Conservation (phyloP, 2,888 invertebrate species). For the Deroplatys truncata region DNA sequence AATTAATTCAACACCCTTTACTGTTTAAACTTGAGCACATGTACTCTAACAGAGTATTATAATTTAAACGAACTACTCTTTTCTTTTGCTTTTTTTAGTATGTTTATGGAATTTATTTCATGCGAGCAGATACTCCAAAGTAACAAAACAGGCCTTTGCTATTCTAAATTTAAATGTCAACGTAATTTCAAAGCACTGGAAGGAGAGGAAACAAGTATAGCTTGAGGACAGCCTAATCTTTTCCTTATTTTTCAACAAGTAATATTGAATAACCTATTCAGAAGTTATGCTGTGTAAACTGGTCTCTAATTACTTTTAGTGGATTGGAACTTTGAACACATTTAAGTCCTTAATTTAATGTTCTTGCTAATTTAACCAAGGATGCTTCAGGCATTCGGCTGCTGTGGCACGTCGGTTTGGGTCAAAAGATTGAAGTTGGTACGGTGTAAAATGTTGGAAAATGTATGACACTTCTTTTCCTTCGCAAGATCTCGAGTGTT, state of each 20-base stretch:
- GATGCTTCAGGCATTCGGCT: constrained; percentile 88
- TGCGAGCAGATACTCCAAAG: neutral
- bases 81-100: neutral
- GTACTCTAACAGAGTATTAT: neutral
- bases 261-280: neutral
- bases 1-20: neutral
- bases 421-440: constrained; percentile 60
- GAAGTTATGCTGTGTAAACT: neutral
- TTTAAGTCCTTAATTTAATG: neutral
- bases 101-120: neutral
- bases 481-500: no score
- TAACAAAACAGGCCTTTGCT: neutral
- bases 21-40: neutral
- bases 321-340: neutral
- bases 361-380: constrained; percentile 66
- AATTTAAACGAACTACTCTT: neutral
- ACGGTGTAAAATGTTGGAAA: no score
- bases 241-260: neutral
- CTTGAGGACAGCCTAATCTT: neutral
- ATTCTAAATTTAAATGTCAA: neutral
- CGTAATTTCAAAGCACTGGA: neutral
- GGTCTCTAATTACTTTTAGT: neutral
- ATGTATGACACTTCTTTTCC: no score
- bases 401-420: constrained; percentile 91
- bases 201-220: neutral